These are phyloP conservation scores for Lagopus leucura DNA, from an alignment of 2,113 vertebrate species.

Conservation along the genomic window DNA sequence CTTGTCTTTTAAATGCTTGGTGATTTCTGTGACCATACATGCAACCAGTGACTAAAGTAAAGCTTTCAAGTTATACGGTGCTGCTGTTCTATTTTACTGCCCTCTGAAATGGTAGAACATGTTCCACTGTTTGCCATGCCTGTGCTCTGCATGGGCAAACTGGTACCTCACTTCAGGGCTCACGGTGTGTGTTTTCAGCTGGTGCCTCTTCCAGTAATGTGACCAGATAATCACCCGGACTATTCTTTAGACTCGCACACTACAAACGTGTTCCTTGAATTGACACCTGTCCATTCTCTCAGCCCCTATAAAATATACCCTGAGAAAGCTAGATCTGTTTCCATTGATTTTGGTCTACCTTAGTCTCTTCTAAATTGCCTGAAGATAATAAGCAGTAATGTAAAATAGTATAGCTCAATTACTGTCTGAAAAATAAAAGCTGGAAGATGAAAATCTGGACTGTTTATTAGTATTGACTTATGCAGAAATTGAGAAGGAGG, in stretches of 20 bases:
- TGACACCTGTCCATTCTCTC: neutral
- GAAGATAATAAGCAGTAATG: neutral
- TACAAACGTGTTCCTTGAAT: neutral
- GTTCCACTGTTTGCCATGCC: neutral
- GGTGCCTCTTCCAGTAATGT: neutral
- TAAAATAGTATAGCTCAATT: neutral
- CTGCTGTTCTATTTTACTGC: neutral
- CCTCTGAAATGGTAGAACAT: accelerated
- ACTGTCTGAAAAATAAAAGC: neutral
- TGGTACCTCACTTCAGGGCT: neutral
- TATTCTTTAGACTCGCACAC: neutral
- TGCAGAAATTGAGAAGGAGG: neutral
- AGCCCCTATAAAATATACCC: neutral
- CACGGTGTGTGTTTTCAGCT: neutral
- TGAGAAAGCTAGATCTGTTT: neutral
- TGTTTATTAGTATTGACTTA: neutral
- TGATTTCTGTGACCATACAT: neutral
- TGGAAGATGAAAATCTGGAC: neutral
- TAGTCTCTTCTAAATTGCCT: neutral
- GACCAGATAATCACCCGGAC: neutral
- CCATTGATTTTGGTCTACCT: neutral
- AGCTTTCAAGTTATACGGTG: neutral
- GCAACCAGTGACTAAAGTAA: neutral
- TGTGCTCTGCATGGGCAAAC: neutral
- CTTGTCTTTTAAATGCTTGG: neutral